These are phyloP conservation scores for Nothocercus julius DNA, from an alignment of 2,113 vertebrate genomes.

Conservation along the genomic window DNA sequence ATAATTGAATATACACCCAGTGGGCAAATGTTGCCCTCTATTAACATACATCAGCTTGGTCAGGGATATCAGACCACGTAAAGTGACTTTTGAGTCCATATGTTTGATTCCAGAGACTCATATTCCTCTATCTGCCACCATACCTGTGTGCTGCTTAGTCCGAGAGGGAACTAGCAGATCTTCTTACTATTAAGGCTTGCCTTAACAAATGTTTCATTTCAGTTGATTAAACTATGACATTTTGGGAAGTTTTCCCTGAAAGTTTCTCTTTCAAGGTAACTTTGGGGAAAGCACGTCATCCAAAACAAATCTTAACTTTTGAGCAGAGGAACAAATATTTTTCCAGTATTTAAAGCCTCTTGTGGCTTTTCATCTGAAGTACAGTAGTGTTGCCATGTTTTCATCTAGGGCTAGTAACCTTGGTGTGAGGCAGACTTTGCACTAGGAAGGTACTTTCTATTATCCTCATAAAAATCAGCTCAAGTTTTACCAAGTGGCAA, in stretches of 20 bases:
- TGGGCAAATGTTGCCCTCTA: background rate
- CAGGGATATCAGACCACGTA: background rate
- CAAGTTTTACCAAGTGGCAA: background rate
- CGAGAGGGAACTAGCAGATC: background rate
- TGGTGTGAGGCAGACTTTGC: background rate
- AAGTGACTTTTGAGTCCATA: background rate
- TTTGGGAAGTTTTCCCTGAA: too few relatives aligned
- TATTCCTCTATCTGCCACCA: too few relatives aligned
- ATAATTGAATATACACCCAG: background rate
- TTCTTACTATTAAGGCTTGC: background rate
- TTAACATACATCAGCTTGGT: background rate
- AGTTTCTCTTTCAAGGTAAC: too few relatives aligned
- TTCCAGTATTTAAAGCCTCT: background rate
- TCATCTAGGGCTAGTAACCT: background rate
- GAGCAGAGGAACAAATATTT: too few relatives aligned
- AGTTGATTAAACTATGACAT: background rate
- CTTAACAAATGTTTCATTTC: background rate
- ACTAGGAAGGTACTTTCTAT: background rate
- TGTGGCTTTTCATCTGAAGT: background rate
- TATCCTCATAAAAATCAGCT: background rate
- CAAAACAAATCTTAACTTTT: too few relatives aligned
- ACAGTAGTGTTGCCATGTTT: background rate
- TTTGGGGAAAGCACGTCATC: too few relatives aligned
- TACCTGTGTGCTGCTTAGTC: background rate
- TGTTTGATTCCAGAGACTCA: background rate